Base-by-base conservation (phyloP, 92 coral and sea anemone genomes). In the Actinernus sp. region DNA sequence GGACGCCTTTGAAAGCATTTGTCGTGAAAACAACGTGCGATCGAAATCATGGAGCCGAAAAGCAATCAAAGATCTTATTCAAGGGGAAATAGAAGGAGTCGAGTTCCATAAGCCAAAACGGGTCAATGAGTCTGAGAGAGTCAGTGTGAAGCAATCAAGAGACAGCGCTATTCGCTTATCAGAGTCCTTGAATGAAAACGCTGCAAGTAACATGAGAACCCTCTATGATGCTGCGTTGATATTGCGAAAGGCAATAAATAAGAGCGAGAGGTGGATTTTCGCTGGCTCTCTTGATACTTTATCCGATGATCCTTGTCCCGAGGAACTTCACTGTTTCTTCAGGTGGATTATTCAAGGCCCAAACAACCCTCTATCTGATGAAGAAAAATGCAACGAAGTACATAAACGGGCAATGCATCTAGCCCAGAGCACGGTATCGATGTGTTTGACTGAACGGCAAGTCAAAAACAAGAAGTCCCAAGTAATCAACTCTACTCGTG, bases 391-490 rank as follows among this genome's bases (percentile, higher is more conserved):
- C 26, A 48, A 60, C 55, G 81, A 84, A 63, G 81, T 69, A 4
- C 68, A 76, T 71, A 76, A 49, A 24, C 85, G 85, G 2, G 75
- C 81, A 0, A 25, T 56, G 32, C 76, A 64, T 44, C 49, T 76
- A 17, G 60, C 74, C 13, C 89, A 82, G 25, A 58, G 24, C 20
- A 60, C 87, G 24, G 30, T 82, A n/a, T 58, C 83, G 19, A 45
- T 82, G 89, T 23, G 57, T 22, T 29, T 82, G 26, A 73, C 88
- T 12, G 81, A 79, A 5, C 19, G 78, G 4, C 85, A 78, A 57
- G 43, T n/a, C 11, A 67, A 18, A 14, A 70, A 55, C 49, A 51
- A 14, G 19, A 68, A 70, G 55, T 78, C 85, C 1, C 71, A 68
- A 31, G 49, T 66, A 24, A 8, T 79, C 0, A 60, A 57, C 51